Percentiles rank a stretch among this genome's conserved stretches.
Conservation (phyloP, 64 coral and sea anemone genomes). For the Hydrozoanthus tunicans region DNA sequence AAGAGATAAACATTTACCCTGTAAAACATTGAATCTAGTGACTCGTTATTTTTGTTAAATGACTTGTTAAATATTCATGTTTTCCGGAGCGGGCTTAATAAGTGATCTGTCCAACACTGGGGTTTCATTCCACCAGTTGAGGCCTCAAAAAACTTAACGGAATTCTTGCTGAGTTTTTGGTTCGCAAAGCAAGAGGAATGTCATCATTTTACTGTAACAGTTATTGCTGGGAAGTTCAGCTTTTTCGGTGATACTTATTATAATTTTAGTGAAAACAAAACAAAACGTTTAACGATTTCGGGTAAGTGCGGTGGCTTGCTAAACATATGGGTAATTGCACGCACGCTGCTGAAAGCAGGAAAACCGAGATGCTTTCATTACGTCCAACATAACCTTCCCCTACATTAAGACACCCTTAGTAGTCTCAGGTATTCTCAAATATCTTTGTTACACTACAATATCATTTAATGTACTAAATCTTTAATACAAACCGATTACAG, state of each 20-base stretch:
- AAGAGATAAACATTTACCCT: slow-evolving; percentile 7
- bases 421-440: neutral
- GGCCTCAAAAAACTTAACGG: neutral
- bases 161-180: neutral
- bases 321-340: neutral
- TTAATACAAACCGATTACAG: neutral
- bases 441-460: neutral
- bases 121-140: neutral
- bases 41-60: neutral
- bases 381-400: neutral
- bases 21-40: neutral
- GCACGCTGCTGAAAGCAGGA: neutral
- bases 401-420: neutral
- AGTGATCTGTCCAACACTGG: neutral
- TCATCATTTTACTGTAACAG: no score
- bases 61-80: slow-evolving; percentile 37
- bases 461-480: neutral
- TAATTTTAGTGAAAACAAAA: slow-evolving; percentile 22
- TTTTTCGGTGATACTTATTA: neutral
- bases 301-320: neutral
- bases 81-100: slow-evolving; percentile 22
- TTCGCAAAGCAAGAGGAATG: no score
- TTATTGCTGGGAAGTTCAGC: neutral
- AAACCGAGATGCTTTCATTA: neutral
- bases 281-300: neutral